Base-by-base conservation (phyloP, 1,140 invertebrate species). In the Proctacanthus coquilletti region DNA sequence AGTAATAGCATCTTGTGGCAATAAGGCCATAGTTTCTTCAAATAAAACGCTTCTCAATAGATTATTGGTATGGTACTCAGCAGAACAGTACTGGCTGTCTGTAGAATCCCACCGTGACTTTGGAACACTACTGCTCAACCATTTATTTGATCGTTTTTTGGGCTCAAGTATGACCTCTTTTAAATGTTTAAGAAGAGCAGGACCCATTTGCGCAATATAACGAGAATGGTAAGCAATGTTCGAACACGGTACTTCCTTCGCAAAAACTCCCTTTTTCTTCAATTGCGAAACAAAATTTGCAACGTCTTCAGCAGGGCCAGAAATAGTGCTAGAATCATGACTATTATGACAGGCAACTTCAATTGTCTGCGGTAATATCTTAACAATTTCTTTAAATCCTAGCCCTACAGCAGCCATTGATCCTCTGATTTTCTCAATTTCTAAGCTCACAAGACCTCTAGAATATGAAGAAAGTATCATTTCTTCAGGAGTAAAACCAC, bases 1-100 rank as follows among this genome's bases (percentile, higher is more conserved):
- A 1, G 77, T 72, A 35, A 93, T 64, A 0, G 87, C 79, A 56
- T 91, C 78, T 29, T 66, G 62, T 0, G 84, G 86, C 18, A 95
- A 74, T 34, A 81, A 63, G 8, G 68, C 63, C 2, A 82, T 62
- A 1, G 79, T 80, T 59, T 92, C 84, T 49, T 91, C 80, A 50
- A 94, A 94, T 1, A 88, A 61, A 0, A 94, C 88, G 14, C 84
- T 75, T 45, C 61, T 77, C 29, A 91, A 59, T 5, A 94, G 62
- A 58, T 95, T 96, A 53, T 95, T 93, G 0, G 88, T 88, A 51
- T 91, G 85, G 53, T 97, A 97, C 47, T 88, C 84, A 3, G 89
- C 78, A 0, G 86, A 93, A 1, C 78, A 89, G 9, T 72, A 52
- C 38, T 72, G 65, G 2, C 78, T 75, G 4, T 72, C 56, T 0